phyloP scores from a whole-genome alignment of 2,113 vertebrate genomes.

The Myrmecophaga tridactyla region DNA sequence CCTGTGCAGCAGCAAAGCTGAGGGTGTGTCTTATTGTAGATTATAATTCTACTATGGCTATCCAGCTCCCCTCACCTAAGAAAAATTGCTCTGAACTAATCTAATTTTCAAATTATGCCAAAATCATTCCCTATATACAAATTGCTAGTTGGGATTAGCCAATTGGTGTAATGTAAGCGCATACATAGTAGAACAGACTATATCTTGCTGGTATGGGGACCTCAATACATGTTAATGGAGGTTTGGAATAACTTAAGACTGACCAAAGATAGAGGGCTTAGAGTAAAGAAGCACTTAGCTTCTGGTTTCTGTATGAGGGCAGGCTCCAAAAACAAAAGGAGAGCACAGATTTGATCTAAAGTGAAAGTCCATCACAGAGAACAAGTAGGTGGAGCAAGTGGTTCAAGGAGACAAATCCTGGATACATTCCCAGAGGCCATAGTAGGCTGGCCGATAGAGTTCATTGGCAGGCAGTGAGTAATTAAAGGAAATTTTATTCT shows the following conservation, averaged over 20 bases:
- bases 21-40: not conserved
- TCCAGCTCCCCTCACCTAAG: not conserved
- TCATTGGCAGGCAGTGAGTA: not conserved
- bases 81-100: not conserved
- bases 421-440: not conserved
- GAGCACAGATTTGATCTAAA: not conserved
- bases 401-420: not conserved
- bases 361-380: not conserved
- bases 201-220: not conserved
- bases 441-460: not conserved
- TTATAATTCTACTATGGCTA: not conserved
- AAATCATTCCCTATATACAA: not conserved
- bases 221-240: not conserved
- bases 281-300: not conserved
- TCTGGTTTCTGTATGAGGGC: no score
- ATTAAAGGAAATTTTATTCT: not conserved
- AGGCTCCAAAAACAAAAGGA: not conserved
- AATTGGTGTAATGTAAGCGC: not conserved
- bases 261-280: not conserved
- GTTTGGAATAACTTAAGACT: not conserved
- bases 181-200: not conserved
- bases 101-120: not conserved
- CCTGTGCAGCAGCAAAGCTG: not conserved
- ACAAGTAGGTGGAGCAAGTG: not conserved
- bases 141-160: not conserved